Evolutionary conservation across 2,113 vertebrate genomes (phyloP).

Genomic region (Pampusana beccarii): DNA sequence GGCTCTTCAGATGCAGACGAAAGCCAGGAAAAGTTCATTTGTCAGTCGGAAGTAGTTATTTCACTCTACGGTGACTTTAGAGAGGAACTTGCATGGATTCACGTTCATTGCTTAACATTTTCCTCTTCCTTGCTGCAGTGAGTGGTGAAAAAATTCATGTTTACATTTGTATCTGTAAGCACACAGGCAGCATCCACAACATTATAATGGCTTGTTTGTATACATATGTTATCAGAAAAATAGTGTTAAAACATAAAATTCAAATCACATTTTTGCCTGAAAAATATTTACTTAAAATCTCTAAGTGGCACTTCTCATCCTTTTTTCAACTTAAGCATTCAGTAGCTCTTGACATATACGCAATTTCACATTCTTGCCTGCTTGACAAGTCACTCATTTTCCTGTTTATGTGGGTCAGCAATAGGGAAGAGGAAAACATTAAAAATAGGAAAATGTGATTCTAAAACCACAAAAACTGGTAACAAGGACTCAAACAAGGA

Average conservation of each 20-base stretch:
- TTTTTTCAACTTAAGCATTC: neutral
- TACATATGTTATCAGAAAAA: neutral
- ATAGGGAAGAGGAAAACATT: conserved; percentile 36
- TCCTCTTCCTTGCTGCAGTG: neutral
- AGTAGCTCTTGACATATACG: neutral
- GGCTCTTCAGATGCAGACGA: neutral
- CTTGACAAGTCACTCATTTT: conserved; percentile 42
- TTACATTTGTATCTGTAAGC: neutral
- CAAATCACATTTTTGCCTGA: neutral
- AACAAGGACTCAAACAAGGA: neutral
- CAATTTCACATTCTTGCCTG: neutral
- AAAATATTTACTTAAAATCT: neutral
- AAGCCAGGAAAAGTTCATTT: neutral
- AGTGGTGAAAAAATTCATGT: neutral
- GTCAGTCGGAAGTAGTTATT: neutral
- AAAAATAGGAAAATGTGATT: conserved; percentile 62
- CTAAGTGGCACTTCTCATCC: neutral
- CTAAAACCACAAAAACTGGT: conserved; percentile 27
- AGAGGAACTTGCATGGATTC: neutral
- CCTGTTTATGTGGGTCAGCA: conserved; percentile 10
- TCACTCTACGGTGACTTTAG: neutral
- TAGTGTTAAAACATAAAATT: neutral
- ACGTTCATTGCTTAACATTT: neutral
- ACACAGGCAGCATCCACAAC: neutral
- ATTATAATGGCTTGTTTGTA: neutral